phyloP scores from a whole-genome alignment of 2,797 vertebrate species.

The Chanos chanos region DNA sequence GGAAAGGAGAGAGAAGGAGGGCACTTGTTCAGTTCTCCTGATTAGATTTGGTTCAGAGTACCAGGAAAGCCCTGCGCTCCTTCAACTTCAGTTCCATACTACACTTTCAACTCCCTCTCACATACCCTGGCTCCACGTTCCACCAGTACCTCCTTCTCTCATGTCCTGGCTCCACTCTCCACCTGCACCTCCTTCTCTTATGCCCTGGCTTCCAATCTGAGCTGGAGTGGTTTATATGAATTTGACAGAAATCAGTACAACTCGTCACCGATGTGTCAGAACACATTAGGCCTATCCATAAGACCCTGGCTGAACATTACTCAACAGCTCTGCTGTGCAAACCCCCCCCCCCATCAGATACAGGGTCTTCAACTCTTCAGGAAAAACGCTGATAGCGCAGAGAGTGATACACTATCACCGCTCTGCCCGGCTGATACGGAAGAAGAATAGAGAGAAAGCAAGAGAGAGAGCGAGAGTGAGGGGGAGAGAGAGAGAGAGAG shows the following conservation, averaged over 20 bases:
- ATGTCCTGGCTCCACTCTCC: background rate
- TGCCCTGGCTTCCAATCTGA: conserved; percentile 37
- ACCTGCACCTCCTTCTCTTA: background rate
- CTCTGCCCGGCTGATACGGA: conserved; percentile 37
- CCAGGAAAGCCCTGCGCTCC: too few species aligned
- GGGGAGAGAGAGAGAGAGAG: conserved; percentile 23
- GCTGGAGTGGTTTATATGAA: conserved; percentile 50
- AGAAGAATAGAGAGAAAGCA: conserved; percentile 1
- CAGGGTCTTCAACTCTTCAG: conserved; percentile 43
- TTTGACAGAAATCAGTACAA: conserved; percentile 55
- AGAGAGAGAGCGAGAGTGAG: background rate
- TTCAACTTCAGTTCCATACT: too few species aligned
- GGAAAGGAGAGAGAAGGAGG: too few species aligned
- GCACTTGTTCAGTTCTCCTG: too few species aligned
- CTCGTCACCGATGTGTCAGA: conserved; percentile 61
- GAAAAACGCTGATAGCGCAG: conserved; percentile 49
- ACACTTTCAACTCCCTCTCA: too few species aligned
- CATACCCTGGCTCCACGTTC: too few species aligned
- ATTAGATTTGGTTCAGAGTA: conserved; percentile 43
- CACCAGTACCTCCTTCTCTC: conserved; percentile 23
- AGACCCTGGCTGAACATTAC: conserved; percentile 48
- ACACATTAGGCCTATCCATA: conserved; percentile 61
- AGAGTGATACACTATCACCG: conserved; percentile 41
- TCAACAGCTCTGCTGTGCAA: conserved; percentile 23
- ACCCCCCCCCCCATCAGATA: conserved; percentile 49